phyloP scores from a whole-genome alignment of 2,113 vertebrate species.

The Brachionichthys hirsutus region DNA sequence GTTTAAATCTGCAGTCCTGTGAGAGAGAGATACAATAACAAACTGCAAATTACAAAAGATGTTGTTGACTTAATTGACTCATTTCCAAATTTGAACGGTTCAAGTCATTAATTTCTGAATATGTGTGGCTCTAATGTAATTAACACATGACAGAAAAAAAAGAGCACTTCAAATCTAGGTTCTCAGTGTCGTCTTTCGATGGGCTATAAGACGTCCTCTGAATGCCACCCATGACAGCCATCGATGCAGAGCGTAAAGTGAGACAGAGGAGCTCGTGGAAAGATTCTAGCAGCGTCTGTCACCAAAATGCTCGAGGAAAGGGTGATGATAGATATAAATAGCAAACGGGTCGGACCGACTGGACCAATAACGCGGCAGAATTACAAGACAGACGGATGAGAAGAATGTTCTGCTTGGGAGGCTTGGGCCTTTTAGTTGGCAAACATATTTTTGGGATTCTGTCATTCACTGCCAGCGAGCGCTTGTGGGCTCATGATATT shows the following conservation, averaged over 20 bases:
- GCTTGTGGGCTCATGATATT: constrained; percentile 7
- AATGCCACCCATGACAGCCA: constrained; percentile 37
- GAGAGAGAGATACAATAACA: constrained; percentile 1
- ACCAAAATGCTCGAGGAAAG: constrained; percentile 25
- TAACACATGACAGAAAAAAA: too few relatives aligned
- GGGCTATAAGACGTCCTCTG: constrained; percentile 16
- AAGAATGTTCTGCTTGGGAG: constrained; percentile 37
- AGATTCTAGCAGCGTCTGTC: constrained; percentile 49
- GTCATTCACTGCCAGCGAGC: constrained; percentile 39
- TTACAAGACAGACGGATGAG: constrained; percentile 28
- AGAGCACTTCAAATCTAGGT: too few relatives aligned
- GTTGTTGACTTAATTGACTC: background rate
- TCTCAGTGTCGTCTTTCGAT: background rate
- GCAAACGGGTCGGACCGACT: constrained; percentile 53
- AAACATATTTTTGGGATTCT: constrained; percentile 23
- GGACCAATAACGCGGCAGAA: constrained; percentile 38
- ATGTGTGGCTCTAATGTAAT: too few relatives aligned
- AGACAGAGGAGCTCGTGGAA: constrained; percentile 33
- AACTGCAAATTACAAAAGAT: constrained; percentile 1
- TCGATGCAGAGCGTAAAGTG: constrained; percentile 24
- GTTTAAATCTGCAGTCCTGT: background rate
- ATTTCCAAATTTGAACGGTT: too few relatives aligned
- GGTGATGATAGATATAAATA: constrained; percentile 53
- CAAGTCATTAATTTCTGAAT: too few relatives aligned
- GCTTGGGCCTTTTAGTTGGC: constrained; percentile 20